Conservation (phyloP, 2,888 invertebrate genomes). For the Seladonia tumulorum region DNA sequence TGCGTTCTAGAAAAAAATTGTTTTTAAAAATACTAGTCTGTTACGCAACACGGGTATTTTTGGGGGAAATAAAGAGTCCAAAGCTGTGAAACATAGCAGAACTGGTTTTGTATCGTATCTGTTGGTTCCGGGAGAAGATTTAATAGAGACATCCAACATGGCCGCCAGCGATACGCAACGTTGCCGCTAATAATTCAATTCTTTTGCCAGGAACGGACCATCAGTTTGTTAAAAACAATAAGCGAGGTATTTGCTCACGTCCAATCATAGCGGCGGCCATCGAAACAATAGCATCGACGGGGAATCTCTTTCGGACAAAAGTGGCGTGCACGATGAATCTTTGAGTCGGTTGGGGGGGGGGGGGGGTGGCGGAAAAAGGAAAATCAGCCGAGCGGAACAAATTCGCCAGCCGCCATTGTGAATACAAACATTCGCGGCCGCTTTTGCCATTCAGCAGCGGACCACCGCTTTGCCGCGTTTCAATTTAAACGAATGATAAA, state of each 20-base stretch:
- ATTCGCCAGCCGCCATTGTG: constrained; percentile 30
- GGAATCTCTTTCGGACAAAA: constrained; percentile 5
- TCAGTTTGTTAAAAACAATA: not conserved
- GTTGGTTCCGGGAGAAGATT: not conserved
- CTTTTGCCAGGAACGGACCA: not conserved
- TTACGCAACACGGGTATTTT: not conserved
- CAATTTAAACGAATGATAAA: constrained; percentile 56
- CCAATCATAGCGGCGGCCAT: not conserved
- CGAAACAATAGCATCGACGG: constrained; percentile 15
- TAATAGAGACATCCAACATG: not conserved
- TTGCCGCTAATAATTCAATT: not conserved
- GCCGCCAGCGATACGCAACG: not conserved
- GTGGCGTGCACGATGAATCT: constrained; percentile 17
- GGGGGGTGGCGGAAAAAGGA: constrained; percentile 11
- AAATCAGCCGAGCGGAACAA: constrained; percentile 17
- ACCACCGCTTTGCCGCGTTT: constrained; percentile 35
- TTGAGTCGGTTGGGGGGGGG: not conserved
- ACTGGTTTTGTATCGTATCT: not conserved
- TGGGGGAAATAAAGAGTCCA: not conserved
- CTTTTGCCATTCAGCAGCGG: constrained; percentile 35
- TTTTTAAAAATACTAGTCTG: not conserved
- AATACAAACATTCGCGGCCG: constrained; percentile 34
- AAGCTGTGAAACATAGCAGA: not conserved
- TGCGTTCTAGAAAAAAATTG: not conserved
- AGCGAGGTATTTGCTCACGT: not conserved